Conservation (phyloP, 1,140 invertebrate species). For the Aphidius gifuensis region DNA sequence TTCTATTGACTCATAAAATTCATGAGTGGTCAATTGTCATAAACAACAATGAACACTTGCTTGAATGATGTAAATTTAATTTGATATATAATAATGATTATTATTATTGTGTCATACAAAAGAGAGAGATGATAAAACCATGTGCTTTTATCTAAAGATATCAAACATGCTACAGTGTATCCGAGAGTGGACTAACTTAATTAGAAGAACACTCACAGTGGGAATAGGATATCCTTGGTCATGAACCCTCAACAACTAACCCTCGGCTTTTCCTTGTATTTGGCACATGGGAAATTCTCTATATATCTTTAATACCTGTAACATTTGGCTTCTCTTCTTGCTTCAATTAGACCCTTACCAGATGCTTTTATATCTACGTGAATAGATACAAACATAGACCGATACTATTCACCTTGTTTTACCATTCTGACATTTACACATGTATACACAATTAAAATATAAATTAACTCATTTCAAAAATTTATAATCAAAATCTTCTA, state of each 20-base stretch:
- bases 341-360: constrained; percentile 30
- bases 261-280: neutral
- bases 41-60: too few species aligned
- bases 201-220: constrained; percentile 28
- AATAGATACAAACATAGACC: neutral
- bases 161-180: constrained; percentile 22
- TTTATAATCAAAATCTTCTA: too few species aligned
- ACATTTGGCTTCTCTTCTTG: constrained; percentile 7
- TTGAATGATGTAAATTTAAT: too few species aligned
- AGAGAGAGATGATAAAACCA: neutral
- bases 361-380: constrained; percentile 18
- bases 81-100: too few species aligned
- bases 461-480: too few species aligned
- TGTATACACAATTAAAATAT: too few species aligned
- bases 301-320: neutral
- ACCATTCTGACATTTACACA: too few species aligned
- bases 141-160: constrained; percentile 25
- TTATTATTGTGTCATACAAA: too few species aligned
- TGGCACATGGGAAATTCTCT: neutral
- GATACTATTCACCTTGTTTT: too few species aligned
- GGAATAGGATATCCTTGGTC: constrained; percentile 27
- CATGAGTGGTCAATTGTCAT: too few species aligned
- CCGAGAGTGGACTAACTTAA: constrained; percentile 30
- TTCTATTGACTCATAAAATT: too few species aligned
- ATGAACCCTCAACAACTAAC: constrained; percentile 11